Evolutionary conservation across 2,888 invertebrate species (phyloP), one percentile per base, ranked within the genome.

Genomic region (Baccha elongata): DNA sequence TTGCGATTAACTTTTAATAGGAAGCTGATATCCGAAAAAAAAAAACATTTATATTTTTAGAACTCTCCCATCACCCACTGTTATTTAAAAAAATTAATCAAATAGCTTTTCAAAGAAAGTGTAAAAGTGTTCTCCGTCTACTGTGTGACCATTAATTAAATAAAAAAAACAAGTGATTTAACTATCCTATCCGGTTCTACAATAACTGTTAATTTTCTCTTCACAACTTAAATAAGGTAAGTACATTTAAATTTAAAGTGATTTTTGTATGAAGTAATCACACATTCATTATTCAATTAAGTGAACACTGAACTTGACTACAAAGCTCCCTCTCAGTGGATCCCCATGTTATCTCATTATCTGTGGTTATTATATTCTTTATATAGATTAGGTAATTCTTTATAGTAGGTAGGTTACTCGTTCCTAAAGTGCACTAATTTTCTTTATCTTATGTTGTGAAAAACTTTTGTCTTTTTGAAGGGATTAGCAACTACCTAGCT

Each of bases 1-100:
- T 68, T 55, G 58, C 17, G 42, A 46, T 67, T 81, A 13, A 29
- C 65, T 79, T 50, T 53, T 75, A n/a, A n/a, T n/a, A n/a, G n/a
- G n/a, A n/a, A n/a, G 37, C 53, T 71, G 65, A 37, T 60, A 44
- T 10, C 60, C 60, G 60, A 72, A 42, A 69, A 64, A 69, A 52
- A 53, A 23, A 23, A 44, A 60, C 21, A 44, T 48, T 58, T 64
- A 42, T 81, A 81, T 76, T 81, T 81, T 76, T 81, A 81, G 81
- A 81, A 76, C 46, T 26, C 40, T 60, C n/a, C n/a, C n/a, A 60
- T 76, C 65, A 71, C 55, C 44, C 42, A 26, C 10, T 48, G 35
- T 26, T 40, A 52, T 35, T 46, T n/a, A 26, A 19, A 55, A 40
- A 68, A 60, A 52, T 5, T 60, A 13, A 53, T 42, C 52, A 52